Base-by-base conservation (phyloP, 2,888 invertebrate species). In the Troides oblongomaculatus region DNA sequence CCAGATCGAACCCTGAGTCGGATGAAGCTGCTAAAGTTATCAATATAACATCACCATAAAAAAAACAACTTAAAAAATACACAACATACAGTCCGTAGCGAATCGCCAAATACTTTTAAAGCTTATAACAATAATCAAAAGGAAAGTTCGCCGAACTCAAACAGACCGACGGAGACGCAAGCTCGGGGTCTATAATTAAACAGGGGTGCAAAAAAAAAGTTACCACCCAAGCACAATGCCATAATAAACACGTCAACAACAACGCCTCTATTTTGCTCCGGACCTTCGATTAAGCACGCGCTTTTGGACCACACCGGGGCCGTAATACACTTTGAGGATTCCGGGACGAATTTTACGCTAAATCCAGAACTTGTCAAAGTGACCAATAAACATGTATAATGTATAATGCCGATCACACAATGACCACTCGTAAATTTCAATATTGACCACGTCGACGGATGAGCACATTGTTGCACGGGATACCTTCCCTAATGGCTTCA, bases 371-470 rank as follows among this genome's bases (percentile, higher is more conserved):
- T 72, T 78, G 81, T 81, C 81, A 79, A 79, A 76, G 68, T 74
- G 75, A 70, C 82, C 83, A 81, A 88, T 89, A 87, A 83, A 88
- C 87, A 78, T 84, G 78, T 88, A 86, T 84, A 84, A 84, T 84
- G 30, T 30, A 80, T 81, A 80, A 81, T 78, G 77, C 74, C 68
- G 71, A 76, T 74, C 72, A 74, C 75, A 86, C 86, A 87, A 87
- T 84, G 84, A 79, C 30, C n/a, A 66, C 78, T 84, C 84, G 81
- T 89, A 89, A 89, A 90, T 88, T 85, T 85, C 82, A 85, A 86
- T 87, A 86, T 88, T 84, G 83, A 81, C 81, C 81, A 80, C 63
- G 61, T 66, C 53, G 53, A 14, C 67, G 70, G 72, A 74, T 70
- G 64, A 66, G 69, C 71, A 89, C 88, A 84, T 77, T 85, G 89